These are phyloP conservation scores for Zoanthus sansibaricus DNA, from an alignment of 92 coral and sea anemone genomes.

Conservation along the genomic window DNA sequence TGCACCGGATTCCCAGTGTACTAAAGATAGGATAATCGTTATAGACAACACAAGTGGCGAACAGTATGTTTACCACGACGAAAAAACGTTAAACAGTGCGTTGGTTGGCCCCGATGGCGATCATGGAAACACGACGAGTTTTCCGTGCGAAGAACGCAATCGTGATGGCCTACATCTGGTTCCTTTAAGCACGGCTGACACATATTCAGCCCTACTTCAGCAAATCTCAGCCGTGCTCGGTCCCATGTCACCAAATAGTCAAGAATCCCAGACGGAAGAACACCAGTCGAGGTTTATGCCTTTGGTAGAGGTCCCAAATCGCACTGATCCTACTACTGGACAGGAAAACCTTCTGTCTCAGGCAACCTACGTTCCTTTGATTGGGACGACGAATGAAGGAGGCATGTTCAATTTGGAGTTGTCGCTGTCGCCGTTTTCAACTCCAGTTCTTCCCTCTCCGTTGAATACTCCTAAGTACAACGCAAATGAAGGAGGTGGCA, in stretches of 20 bases:
- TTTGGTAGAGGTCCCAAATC: slow-evolving; percentile 19
- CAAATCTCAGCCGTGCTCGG: slow-evolving; percentile 31
- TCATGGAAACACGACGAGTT: background rate
- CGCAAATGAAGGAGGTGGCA: background rate
- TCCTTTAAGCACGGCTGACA: slow-evolving; percentile 24
- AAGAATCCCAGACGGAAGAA: slow-evolving; percentile 13
- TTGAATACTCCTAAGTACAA: background rate
- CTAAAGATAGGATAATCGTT: background rate
- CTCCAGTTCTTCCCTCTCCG: slow-evolving; percentile 23
- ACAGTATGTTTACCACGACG: background rate
- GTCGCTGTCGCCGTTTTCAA: slow-evolving; percentile 30
- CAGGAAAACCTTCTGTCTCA: slow-evolving; percentile 24
- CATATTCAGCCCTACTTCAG: slow-evolving; percentile 34
- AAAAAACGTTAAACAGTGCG: slow-evolving; percentile 33
- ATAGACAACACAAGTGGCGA: background rate
- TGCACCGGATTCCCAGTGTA: background rate
- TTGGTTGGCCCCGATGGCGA: slow-evolving; percentile 2
- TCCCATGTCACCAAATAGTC: slow-evolving; percentile 32
- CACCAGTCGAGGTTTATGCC: slow-evolving; percentile 21
- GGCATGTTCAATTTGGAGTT: slow-evolving; percentile 6
- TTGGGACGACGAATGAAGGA: slow-evolving; percentile 9
- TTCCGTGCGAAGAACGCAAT: background rate
- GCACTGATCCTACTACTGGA: background rate
- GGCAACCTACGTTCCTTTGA: background rate
- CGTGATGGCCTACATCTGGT: slow-evolving; percentile 9